Evolutionary conservation across 2,888 invertebrate genomes (phyloP).

Genomic region (Ryuthela nishihirai): DNA sequence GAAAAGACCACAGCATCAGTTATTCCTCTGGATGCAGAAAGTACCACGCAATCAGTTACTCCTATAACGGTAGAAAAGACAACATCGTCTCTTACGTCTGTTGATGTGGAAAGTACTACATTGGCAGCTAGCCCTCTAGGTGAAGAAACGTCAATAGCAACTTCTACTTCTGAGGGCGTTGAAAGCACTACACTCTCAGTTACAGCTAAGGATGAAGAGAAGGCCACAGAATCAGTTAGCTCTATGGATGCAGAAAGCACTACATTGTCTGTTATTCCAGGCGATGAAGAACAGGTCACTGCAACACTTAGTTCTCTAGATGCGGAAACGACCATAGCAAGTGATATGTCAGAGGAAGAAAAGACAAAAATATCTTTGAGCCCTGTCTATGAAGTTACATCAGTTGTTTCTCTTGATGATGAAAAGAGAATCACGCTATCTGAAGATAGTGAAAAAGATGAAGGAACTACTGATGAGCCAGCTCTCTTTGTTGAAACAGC

Average conservation of each 20-base stretch:
- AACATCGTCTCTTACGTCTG: neutral
- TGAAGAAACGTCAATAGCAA: neutral
- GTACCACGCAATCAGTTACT: constrained; percentile 1
- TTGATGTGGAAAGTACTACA: neutral
- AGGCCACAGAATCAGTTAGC: too few relatives aligned
- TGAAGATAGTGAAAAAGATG: too few relatives aligned
- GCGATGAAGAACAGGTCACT: neutral
- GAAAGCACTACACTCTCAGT: too few relatives aligned
- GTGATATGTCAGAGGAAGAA: constrained; percentile 3
- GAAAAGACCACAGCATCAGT: neutral
- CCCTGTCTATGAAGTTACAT: too few relatives aligned
- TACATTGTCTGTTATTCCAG: neutral
- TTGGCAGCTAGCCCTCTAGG: neutral
- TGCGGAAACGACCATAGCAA: constrained; percentile 2
- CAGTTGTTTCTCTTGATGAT: too few relatives aligned
- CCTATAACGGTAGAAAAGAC: neutral
- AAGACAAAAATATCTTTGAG: neutral
- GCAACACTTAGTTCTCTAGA: neutral
- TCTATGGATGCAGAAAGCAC: neutral
- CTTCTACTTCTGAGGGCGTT: too few relatives aligned
- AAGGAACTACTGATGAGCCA: too few relatives aligned
- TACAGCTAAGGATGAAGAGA: too few relatives aligned
- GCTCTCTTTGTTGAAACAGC: too few relatives aligned
- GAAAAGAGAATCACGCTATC: too few relatives aligned
- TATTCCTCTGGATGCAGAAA: neutral